Conservation (phyloP, 2,888 invertebrate genomes). For the Punctoribates punctum region DNA sequence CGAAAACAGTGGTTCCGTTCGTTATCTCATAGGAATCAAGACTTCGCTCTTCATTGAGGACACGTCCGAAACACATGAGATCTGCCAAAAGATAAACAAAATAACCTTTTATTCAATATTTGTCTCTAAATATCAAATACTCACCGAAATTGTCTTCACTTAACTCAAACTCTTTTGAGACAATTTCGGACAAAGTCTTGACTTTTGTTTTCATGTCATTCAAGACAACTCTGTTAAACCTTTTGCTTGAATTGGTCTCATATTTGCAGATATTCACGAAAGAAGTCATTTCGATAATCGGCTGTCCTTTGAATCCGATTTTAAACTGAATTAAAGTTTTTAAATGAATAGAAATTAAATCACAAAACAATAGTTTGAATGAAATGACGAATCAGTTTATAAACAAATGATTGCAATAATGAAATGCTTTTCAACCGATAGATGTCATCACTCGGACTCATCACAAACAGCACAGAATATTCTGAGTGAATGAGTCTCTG, state of each 20-base stretch:
- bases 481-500: too few species aligned
- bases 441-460: neutral
- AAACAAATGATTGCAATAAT: neutral
- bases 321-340: neutral
- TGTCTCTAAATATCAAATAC: neutral
- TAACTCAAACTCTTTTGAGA: slow-evolving; percentile 7
- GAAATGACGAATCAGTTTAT: slow-evolving; percentile 6
- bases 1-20: slow-evolving; percentile 60
- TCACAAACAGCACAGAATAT: too few species aligned
- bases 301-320: neutral
- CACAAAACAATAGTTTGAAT: neutral
- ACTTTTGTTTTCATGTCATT: neutral
- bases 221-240: neutral
- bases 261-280: slow-evolving; percentile 15
- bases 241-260: neutral
- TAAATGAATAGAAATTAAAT: neutral
- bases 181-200: slow-evolving; percentile 22
- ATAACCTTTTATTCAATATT: too few species aligned
- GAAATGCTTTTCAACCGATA: neutral
- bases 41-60: slow-evolving; percentile 63
- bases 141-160: slow-evolving; percentile 13
- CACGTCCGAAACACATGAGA: slow-evolving; percentile 67
- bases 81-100: slow-evolving; percentile 57
- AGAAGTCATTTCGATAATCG: neutral
- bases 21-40: slow-evolving; percentile 63